A percentile compares a stretch with the other conserved stretches of the same genome.
phyloP scores from a whole-genome alignment of 2,888 invertebrate genomes.

The Noctua comes region DNA sequence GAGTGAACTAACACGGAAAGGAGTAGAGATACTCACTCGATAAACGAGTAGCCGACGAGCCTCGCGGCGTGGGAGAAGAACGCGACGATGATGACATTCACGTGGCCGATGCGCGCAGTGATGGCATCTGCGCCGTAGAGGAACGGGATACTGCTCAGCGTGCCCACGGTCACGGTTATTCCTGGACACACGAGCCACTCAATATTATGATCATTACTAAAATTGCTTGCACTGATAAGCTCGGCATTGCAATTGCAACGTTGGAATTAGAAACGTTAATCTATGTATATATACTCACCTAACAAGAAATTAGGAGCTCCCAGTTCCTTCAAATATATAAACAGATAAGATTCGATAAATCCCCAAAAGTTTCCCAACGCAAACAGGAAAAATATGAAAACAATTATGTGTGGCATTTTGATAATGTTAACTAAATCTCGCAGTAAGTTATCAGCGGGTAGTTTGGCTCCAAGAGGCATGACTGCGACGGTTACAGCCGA shows the following conservation, averaged over 20 bases:
- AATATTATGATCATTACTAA: constrained; percentile 58
- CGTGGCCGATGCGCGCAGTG: constrained; percentile 94
- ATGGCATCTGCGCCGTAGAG: constrained; percentile 96
- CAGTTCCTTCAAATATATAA: constrained; percentile 95
- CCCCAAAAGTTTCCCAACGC: constrained; percentile 96
- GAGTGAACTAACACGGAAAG: constrained; percentile 52
- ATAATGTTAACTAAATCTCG: constrained; percentile 94
- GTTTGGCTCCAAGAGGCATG: constrained; percentile 94
- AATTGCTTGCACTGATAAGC: constrained; percentile 43
- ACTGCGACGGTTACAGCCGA: constrained; percentile 94
- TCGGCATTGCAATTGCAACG: constrained; percentile 16
- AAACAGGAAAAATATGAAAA: constrained; percentile 95
- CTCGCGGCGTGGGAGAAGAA: constrained; percentile 96
- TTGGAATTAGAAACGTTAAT: not conserved
- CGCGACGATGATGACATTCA: constrained; percentile 95
- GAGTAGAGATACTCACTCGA: constrained; percentile 91
- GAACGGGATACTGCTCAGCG: constrained; percentile 95
- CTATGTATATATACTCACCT: constrained; percentile 90
- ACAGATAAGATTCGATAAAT: constrained; percentile 96
- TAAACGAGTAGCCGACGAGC: constrained; percentile 95
- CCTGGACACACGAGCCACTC: constrained; percentile 85
- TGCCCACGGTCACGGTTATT: constrained; percentile 96
- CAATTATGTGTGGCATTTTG: constrained; percentile 94
- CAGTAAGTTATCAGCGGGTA: constrained; percentile 94
- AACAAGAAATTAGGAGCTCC: constrained; percentile 95